Evolutionary conservation across 2,888 invertebrate genomes (phyloP).

Genomic region (Chaetogeoica ovagalla): DNA sequence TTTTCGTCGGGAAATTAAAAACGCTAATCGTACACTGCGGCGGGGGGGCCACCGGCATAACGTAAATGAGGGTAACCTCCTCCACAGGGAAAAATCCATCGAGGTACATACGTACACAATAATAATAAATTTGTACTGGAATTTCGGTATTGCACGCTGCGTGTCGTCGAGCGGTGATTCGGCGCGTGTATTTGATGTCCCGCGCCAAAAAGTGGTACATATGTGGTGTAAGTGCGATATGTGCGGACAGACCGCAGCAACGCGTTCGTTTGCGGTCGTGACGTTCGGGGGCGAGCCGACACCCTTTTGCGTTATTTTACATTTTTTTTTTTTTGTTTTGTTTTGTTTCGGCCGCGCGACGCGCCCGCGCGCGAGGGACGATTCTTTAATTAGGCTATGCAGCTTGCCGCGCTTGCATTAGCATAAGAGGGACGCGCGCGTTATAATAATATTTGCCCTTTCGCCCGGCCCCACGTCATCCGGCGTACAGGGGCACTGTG

Average conservation of each 20-base stretch:
- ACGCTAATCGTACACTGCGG: too few species aligned
- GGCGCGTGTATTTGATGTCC: too few species aligned
- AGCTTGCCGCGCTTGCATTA: slow-evolving; percentile 23
- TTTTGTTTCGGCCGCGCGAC: slow-evolving; percentile 4
- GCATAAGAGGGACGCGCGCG: slow-evolving; percentile 45
- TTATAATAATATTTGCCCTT: slow-evolving; percentile 37
- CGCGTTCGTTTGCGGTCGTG: slow-evolving; percentile 3
- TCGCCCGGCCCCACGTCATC: slow-evolving; percentile 26
- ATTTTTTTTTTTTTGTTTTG: slow-evolving; percentile 35
- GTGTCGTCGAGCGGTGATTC: too few species aligned
- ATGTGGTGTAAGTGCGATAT: neutral
- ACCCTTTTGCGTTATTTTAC: slow-evolving; percentile 34
- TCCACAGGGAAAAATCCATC: too few species aligned
- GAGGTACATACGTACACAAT: too few species aligned
- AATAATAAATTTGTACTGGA: too few species aligned
- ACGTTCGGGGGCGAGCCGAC: neutral
- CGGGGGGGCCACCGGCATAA: too few species aligned
- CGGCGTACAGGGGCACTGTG: neutral
- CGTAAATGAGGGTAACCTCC: too few species aligned
- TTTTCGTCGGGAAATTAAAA: too few species aligned
- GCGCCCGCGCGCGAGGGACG: slow-evolving; percentile 20
- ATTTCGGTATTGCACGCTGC: too few species aligned
- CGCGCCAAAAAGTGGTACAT: neutral
- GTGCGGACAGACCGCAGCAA: neutral
- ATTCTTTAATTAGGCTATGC: slow-evolving; percentile 45